A percentile compares a stretch with the other conserved stretches of the same genome.
Evolutionary conservation across 2,888 invertebrate species (phyloP).

Genomic region (Netelia virgata): DNA sequence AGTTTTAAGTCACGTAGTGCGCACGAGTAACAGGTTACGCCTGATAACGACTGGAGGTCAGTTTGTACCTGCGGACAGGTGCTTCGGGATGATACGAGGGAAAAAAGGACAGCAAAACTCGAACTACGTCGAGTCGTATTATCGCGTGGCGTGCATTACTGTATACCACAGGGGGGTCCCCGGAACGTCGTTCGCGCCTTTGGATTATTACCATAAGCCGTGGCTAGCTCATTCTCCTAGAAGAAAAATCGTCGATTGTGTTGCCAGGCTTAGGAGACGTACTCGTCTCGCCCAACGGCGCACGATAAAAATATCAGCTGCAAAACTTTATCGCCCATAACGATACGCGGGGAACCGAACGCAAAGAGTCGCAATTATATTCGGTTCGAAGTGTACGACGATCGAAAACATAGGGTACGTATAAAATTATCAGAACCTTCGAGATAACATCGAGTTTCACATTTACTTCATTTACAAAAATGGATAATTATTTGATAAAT

Average conservation of each 20-base stretch:
- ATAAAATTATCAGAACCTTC: background rate
- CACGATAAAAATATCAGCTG: conserved; percentile 55
- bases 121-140: conserved; percentile 45
- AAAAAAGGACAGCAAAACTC: conserved; percentile 38
- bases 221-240: conserved; percentile 31
- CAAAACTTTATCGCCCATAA: conserved; percentile 45
- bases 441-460: background rate
- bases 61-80: conserved; percentile 44
- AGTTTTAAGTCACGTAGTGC: conserved; percentile 20
- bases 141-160: conserved; percentile 45
- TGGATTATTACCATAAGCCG: conserved; percentile 42
- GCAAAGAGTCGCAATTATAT: conserved; percentile 4
- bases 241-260: conserved; percentile 34
- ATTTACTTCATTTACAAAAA: background rate
- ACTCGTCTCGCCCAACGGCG: conserved; percentile 46
- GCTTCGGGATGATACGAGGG: conserved; percentile 44
- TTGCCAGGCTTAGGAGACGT: conserved; percentile 30
- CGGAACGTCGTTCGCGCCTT: conserved; percentile 44
- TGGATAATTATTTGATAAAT: no score
- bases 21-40: conserved; percentile 51
- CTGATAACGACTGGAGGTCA: conserved; percentile 56
- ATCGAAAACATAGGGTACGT: background rate
- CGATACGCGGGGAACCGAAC: conserved; percentile 24
- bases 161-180: conserved; percentile 37
- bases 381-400: background rate